Evolutionary conservation across 2,888 invertebrate species (phyloP).

Genomic region (Drosophila testacea): DNA sequence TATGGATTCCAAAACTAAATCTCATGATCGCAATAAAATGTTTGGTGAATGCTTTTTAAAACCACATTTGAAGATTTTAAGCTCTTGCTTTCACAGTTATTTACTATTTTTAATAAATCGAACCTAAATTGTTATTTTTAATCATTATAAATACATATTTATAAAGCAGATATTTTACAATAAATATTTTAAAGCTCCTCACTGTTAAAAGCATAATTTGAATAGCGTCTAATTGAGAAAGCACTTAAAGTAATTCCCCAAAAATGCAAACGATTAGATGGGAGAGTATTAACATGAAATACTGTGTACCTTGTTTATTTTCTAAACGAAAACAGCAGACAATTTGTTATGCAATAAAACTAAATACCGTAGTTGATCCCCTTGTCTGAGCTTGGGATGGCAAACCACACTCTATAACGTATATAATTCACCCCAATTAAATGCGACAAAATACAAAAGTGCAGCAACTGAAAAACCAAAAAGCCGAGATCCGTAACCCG

Average conservation of each 20-base stretch:
- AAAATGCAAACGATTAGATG: not conserved
- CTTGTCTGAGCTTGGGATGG: conserved; percentile 37
- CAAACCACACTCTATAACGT: conserved; percentile 33
- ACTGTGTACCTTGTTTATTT: not conserved
- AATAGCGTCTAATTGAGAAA: not conserved
- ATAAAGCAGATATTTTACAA: too few relatives aligned
- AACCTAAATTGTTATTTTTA: too few relatives aligned
- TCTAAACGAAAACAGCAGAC: not conserved
- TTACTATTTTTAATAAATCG: too few relatives aligned
- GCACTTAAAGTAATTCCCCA: not conserved
- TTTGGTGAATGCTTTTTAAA: too few relatives aligned
- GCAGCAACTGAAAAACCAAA: conserved; percentile 6
- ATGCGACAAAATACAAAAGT: conserved; percentile 12
- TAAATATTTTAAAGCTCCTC: not conserved
- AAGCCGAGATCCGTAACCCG: conserved; percentile 2
- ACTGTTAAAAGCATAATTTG: not conserved
- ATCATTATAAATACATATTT: too few relatives aligned
- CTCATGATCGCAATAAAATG: too few relatives aligned
- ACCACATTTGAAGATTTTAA: too few relatives aligned
- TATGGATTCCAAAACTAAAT: too few relatives aligned
- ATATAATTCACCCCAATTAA: conserved; percentile 11
- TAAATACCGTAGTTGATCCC: conserved; percentile 6
- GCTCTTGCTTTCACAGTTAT: too few relatives aligned
- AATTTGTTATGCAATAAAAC: conserved; percentile 1
- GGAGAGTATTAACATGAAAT: not conserved